Evolutionary conservation across 2,113 vertebrate genomes (phyloP), one percentile per base, ranked within the genome.

Genomic region (Phodopus roborovskii): DNA sequence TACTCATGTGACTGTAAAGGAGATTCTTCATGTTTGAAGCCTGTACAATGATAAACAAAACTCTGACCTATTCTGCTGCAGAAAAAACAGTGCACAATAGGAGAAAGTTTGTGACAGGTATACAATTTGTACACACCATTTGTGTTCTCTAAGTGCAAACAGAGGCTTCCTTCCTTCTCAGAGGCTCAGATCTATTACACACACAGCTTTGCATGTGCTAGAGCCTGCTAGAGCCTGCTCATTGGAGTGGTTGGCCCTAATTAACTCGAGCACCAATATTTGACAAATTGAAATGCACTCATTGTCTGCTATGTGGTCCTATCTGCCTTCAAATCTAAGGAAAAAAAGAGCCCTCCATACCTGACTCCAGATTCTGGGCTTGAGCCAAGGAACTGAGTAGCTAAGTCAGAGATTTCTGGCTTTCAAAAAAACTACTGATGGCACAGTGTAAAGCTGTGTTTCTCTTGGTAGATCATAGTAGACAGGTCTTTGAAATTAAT

Each of bases 321-420:
- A 19, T n/a, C 62, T 62, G 39, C 70, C 70, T 88, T 58, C 48
- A 66, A 60, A 94, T 71, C 9, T 60, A 30, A 88, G 36, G 75
- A 48, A 71, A 68, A 73, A 73, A 50, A 58, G 81, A 81, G 66
- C 7, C 28, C 13, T 81, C 17, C 42, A 28, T 39, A 62, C 19
- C 13, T 16, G 71, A 45, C 16, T n/a, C n/a, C 62, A 30, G 15
- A 36, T 90, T 50, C 58, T 90, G 64, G 45, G 36, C 30, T 94
- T 71, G 19, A 73, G 36, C 50, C 66, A 75, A 92, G 53, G 0
- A n/a, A 62, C 4, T 84, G 11, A 39, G n/a, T 28, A 68, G 36
- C 56, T 56, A 62, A 92, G 88, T 50, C 22, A 86, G 50, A 10
- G 78, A 83, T 95, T 58, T 94, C 10, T 92, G 77, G 68, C 45